Conservation (phyloP, 2,888 invertebrate species). For the Resseliella maxima region DNA sequence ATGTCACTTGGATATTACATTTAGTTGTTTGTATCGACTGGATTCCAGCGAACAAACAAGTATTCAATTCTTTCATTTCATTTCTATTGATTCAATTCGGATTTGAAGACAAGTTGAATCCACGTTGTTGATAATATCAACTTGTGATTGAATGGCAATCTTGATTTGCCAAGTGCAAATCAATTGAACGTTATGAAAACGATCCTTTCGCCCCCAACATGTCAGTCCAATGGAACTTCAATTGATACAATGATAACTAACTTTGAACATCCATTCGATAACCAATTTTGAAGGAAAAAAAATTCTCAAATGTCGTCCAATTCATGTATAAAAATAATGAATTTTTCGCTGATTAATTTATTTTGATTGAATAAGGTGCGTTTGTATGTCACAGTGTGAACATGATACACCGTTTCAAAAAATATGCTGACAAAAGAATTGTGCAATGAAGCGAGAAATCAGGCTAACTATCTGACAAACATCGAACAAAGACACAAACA, state of each 20-base stretch:
- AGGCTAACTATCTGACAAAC: neutral
- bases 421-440: neutral
- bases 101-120: too few relatives aligned
- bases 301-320: neutral
- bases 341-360: neutral
- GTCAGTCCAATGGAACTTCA: too few relatives aligned
- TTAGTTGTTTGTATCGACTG: neutral
- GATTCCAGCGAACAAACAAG: neutral
- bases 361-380: neutral
- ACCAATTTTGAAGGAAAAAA: neutral
- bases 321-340: neutral
- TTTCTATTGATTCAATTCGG: too few relatives aligned
- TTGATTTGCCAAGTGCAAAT: too few relatives aligned
- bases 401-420: neutral
- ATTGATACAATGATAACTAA: too few relatives aligned
- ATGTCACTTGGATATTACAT: slow-evolving; percentile 1
- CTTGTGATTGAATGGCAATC: too few relatives aligned
- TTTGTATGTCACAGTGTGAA: neutral
- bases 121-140: too few relatives aligned
- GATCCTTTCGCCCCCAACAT: too few relatives aligned
- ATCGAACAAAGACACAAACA: too few relatives aligned
- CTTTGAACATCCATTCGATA: too few relatives aligned
- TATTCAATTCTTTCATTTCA: too few relatives aligned
- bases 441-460: slow-evolving; percentile 3
- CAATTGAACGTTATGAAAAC: too few relatives aligned